These are phyloP conservation scores for Bovichtus diacanthus DNA, from an alignment of 2,797 vertebrate species.

Conservation along the genomic window DNA sequence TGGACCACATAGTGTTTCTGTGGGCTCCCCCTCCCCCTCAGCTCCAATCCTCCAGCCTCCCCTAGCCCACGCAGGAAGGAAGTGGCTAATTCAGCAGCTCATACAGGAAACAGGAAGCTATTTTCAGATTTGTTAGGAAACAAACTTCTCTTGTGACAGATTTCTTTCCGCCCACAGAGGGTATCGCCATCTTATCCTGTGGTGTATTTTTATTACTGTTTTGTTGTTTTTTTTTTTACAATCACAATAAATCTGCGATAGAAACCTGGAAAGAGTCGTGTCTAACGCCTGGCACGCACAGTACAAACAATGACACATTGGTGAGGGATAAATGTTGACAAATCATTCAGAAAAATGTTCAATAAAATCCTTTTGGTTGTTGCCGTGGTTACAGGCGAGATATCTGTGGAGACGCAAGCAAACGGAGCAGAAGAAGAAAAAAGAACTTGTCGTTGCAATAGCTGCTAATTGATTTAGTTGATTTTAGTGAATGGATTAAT, in stretches of 20 bases:
- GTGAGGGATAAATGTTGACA: no score
- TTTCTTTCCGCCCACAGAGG: conserved; percentile 33
- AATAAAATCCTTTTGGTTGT: no score
- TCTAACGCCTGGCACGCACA: background rate
- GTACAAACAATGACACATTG: background rate
- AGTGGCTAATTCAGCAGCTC: conserved; percentile 76
- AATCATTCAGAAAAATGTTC: no score
- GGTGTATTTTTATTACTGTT: conserved; percentile 22
- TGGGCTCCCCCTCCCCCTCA: background rate
- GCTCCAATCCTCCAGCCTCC: conserved; percentile 12
- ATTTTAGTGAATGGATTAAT: background rate
- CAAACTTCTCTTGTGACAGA: conserved; percentile 48
- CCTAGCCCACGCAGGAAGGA: conserved; percentile 67
- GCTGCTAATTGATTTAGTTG: background rate
- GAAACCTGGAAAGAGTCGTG: background rate
- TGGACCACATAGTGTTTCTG: conserved; percentile 8
- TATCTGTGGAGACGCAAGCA: background rate
- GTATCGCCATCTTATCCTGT: conserved; percentile 24
- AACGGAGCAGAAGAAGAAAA: no score
- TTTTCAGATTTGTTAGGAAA: conserved; percentile 75
- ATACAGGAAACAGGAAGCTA: conserved; percentile 83
- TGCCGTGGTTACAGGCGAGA: no score
- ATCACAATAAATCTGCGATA: background rate
- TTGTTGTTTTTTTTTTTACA: conserved; percentile 30
- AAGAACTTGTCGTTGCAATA: no score